phyloP scores from a whole-genome alignment of 2,888 invertebrate genomes.

The Philereme transversata region DNA sequence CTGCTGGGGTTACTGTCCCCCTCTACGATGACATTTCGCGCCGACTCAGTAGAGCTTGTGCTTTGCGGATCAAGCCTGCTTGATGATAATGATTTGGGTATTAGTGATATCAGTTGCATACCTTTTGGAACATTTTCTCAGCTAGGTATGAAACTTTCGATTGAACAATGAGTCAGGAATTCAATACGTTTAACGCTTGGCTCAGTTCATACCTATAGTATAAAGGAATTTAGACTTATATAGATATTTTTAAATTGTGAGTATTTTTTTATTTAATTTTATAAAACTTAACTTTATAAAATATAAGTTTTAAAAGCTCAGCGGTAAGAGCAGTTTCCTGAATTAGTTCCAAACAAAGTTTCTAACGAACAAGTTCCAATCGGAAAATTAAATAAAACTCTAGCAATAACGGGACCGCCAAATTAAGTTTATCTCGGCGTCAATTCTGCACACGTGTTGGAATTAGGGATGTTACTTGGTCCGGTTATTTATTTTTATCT shows the following conservation, averaged over 20 bases:
- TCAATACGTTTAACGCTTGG: neutral
- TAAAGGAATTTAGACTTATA: too few species aligned
- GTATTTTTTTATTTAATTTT: too few species aligned
- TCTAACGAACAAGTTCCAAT: slow-evolving; percentile 33
- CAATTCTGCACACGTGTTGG: slow-evolving; percentile 66
- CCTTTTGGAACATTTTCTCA: neutral
- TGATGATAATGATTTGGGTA: slow-evolving; percentile 56
- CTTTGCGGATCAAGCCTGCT: slow-evolving; percentile 58
- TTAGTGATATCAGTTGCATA: neutral
- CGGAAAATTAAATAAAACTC: slow-evolving; percentile 40
- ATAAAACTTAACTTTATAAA: too few species aligned
- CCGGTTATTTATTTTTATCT: slow-evolving; percentile 1
- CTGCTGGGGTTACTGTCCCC: slow-evolving; percentile 76
- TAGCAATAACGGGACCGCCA: slow-evolving; percentile 27
- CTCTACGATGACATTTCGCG: slow-evolving; percentile 77
- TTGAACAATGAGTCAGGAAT: neutral
- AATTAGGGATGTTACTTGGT: slow-evolving; percentile 10
- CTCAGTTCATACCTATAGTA: too few species aligned
- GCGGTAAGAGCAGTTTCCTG: slow-evolving; percentile 15
- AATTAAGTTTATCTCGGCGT: slow-evolving; percentile 46
- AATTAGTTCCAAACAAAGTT: slow-evolving; percentile 26
- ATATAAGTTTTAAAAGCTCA: neutral
- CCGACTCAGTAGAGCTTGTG: slow-evolving; percentile 73
- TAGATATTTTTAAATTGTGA: too few species aligned
- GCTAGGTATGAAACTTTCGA: neutral